phyloP scores from a whole-genome alignment of 2,888 invertebrate genomes.

The Phalera bucephala region DNA sequence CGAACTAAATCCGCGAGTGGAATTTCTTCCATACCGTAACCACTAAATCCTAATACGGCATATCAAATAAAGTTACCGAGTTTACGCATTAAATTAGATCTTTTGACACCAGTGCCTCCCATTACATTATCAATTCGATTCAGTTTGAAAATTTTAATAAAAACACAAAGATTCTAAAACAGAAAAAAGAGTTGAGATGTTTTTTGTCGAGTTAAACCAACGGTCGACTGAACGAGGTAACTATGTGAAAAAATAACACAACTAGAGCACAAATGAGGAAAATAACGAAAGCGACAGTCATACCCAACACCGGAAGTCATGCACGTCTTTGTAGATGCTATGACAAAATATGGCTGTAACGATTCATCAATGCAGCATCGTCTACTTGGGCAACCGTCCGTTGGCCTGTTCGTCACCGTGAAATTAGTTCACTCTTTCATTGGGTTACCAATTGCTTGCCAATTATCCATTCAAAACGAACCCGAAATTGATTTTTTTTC shows the following conservation, averaged over 20 bases:
- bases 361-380: slow-evolving; percentile 14
- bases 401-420: slow-evolving; percentile 31
- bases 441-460: slow-evolving; percentile 22
- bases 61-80: not conserved
- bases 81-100: too few species aligned
- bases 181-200: too few species aligned
- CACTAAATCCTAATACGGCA: not conserved
- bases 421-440: slow-evolving; percentile 34
- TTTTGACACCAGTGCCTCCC: too few species aligned
- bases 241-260: not conserved
- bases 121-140: too few species aligned
- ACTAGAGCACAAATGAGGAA: not conserved
- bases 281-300: not conserved
- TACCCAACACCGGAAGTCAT: not conserved
- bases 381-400: slow-evolving; percentile 20
- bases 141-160: too few species aligned
- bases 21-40: not conserved
- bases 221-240: too few species aligned
- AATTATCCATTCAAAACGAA: slow-evolving; percentile 22
- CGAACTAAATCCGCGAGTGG: not conserved
- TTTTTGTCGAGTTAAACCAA: too few species aligned
- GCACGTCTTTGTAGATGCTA: not conserved
- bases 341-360: not conserved
- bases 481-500: slow-evolving; percentile 4
- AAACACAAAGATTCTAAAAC: too few species aligned